These are phyloP conservation scores for Leptothorax acervorum DNA, from an alignment of 2,888 invertebrate genomes.

Conservation along the genomic window DNA sequence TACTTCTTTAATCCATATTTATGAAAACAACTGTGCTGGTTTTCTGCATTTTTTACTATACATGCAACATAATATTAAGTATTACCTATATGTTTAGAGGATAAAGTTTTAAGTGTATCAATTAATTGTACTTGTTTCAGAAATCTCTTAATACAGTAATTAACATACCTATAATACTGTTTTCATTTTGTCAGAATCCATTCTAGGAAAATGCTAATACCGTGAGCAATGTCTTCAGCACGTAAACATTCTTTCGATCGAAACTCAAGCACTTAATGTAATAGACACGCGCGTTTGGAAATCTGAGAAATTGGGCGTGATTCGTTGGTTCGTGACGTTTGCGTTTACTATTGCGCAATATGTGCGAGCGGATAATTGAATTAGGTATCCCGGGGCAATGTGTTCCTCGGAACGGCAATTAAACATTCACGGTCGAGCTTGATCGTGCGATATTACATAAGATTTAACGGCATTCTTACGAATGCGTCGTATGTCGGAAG, in stretches of 20 bases:
- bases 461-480: conserved; percentile 40
- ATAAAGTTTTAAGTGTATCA: conserved; percentile 3
- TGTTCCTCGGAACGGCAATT: conserved; percentile 55
- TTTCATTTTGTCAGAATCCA: conserved; percentile 16
- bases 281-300: neutral
- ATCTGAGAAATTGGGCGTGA: conserved; percentile 14
- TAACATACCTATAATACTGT: neutral
- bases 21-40: neutral
- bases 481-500: conserved; percentile 33
- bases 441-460: conserved; percentile 44
- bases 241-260: neutral
- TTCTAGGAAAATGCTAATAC: conserved; percentile 1
- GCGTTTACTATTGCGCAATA: conserved; percentile 56
- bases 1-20: neutral
- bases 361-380: conserved; percentile 61
- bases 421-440: conserved; percentile 60
- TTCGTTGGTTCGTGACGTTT: conserved; percentile 30
- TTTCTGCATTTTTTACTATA: neutral
- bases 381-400: conserved; percentile 48
- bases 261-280: conserved; percentile 12
- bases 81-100: neutral
- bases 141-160: neutral
- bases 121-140: neutral
- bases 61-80: neutral
- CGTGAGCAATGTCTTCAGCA: neutral